Conservation (phyloP, 2,113 vertebrate species). For the Trichomycterus rosablanca region DNA sequence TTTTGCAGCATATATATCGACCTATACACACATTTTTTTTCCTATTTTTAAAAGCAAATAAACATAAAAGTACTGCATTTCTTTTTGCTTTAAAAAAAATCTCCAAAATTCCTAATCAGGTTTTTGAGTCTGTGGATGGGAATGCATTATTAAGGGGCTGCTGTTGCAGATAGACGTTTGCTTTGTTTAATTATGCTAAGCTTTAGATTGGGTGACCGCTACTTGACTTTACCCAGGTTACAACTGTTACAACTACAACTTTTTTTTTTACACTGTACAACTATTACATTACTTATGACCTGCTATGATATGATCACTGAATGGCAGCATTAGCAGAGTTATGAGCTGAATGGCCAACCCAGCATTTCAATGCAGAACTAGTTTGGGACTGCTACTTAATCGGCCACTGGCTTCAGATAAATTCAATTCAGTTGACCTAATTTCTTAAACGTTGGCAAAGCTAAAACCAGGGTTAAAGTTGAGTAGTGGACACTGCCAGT, state of each 20-base stretch:
- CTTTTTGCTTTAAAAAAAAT: conserved; percentile 51
- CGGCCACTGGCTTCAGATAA: no score
- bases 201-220: conserved; percentile 34
- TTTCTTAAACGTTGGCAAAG: not conserved
- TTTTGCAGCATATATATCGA: conserved; percentile 85
- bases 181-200: conserved; percentile 53
- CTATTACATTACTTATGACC: no score
- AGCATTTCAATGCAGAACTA: no score
- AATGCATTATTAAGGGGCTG: conserved; percentile 61
- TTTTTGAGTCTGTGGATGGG: conserved; percentile 93
- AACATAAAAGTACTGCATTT: conserved; percentile 59
- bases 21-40: conserved; percentile 57
- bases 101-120: conserved; percentile 75
- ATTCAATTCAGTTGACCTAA: no score
- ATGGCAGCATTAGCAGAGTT: no score
- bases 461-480: not conserved
- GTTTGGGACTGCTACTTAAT: no score
- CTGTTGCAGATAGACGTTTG: conserved; percentile 45
- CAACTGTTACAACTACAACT: no score
- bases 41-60: conserved; percentile 54
- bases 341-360: no score
- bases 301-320: no score
- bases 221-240: not conserved
- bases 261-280: no score
- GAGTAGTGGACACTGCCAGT: not conserved